Evolutionary conservation across 1,140 invertebrate genomes (phyloP).

Genomic region (Medauroidea extradentata): DNA sequence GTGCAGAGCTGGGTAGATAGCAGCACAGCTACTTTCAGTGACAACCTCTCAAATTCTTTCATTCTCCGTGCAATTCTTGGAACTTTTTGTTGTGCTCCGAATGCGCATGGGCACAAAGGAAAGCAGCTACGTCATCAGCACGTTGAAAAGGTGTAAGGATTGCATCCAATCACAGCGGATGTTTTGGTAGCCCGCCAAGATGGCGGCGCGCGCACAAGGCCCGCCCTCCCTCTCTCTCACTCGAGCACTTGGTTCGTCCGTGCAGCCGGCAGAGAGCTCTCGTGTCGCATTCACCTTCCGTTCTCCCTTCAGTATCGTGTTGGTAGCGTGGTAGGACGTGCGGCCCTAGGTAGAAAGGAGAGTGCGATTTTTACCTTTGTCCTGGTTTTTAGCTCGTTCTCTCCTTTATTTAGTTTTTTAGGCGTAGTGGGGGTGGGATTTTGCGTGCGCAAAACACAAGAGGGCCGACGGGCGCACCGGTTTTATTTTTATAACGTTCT

Average conservation of each 20-base stretch:
- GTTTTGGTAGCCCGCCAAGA: conserved; percentile 34
- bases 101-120: conserved; percentile 11
- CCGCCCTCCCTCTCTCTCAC: conserved; percentile 22
- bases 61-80: no score
- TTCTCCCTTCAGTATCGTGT: conserved; percentile 59
- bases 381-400: conserved; percentile 42
- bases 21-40: no score
- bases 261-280: conserved; percentile 7
- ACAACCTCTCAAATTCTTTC: no score
- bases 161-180: conserved; percentile 43
- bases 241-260: conserved; percentile 12
- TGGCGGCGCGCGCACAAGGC: conserved; percentile 13
- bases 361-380: no score
- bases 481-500: neutral
- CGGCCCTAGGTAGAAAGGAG: conserved; percentile 38
- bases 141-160: conserved; percentile 36
- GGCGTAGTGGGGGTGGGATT: conserved; percentile 46
- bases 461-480: conserved; percentile 30
- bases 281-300: neutral
- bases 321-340: conserved; percentile 62
- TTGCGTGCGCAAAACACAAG: conserved; percentile 10
- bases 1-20: no score
- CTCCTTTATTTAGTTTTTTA: conserved; percentile 53
- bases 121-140: conserved; percentile 13
- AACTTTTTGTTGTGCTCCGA: no score